Evolutionary conservation across 2,113 vertebrate genomes (phyloP).

Genomic region (Hydropotes inermis): DNA sequence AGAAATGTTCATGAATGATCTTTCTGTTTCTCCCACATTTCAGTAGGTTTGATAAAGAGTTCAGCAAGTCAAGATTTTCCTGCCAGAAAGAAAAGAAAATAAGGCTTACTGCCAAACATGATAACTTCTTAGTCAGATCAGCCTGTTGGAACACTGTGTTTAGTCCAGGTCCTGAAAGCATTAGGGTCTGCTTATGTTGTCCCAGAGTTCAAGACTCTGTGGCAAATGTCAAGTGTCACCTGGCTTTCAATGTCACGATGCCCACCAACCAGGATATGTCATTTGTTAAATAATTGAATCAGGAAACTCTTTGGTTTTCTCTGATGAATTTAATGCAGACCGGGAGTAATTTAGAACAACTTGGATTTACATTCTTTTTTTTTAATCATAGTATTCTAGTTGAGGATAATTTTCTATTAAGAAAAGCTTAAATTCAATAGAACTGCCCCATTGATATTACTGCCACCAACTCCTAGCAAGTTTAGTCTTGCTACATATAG

Average conservation of each 20-base stretch:
- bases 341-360: neutral
- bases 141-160: neutral
- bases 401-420: neutral
- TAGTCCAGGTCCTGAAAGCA: neutral
- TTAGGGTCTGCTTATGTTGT: neutral
- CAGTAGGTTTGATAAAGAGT: neutral
- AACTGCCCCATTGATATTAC: neutral
- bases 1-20: neutral
- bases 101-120: neutral
- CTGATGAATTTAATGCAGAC: neutral
- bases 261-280: neutral
- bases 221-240: neutral
- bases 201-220: neutral
- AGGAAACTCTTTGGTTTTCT: neutral
- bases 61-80: neutral
- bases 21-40: neutral
- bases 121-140: neutral
- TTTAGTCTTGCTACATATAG: neutral
- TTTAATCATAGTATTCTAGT: neutral
- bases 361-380: neutral
- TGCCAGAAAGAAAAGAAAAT: neutral
- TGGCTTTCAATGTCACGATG: neutral
- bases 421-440: neutral
- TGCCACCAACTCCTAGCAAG: neutral
- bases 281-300: neutral